phyloP scores from a whole-genome alignment of 2,797 vertebrate species.

The Sparus aurata region DNA sequence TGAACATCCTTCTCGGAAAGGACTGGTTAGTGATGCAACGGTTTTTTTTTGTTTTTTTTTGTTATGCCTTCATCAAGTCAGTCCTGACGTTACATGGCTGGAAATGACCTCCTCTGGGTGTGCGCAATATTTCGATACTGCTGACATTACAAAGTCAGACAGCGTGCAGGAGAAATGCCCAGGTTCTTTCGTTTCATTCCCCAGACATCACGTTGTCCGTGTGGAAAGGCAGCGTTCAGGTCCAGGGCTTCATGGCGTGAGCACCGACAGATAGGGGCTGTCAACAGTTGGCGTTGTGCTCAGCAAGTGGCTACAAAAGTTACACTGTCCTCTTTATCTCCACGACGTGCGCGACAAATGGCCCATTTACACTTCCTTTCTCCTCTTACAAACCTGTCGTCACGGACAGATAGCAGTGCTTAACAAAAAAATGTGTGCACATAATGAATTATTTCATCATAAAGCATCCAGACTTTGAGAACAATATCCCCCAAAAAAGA shows the following conservation, averaged over 20 bases:
- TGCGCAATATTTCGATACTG: conserved; percentile 50
- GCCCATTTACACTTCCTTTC: conserved; percentile 19
- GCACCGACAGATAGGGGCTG: conserved; percentile 39
- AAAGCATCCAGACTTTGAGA: not conserved
- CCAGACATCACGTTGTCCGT: conserved; percentile 14
- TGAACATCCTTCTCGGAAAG: conserved; percentile 77
- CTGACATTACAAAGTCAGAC: conserved; percentile 49
- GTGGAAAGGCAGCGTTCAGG: conserved; percentile 14
- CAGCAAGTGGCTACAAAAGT: conserved; percentile 61
- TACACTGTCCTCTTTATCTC: conserved; percentile 44
- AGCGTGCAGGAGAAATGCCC: conserved; percentile 21
- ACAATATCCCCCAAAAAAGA: not conserved
- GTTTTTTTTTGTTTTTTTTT: not conserved
- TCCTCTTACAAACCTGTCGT: not conserved
- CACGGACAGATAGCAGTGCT: not conserved
- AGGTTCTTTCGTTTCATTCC: conserved; percentile 15
- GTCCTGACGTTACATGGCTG: conserved; percentile 67
- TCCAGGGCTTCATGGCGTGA: conserved; percentile 44
- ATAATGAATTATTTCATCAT: not conserved
- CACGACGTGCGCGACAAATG: conserved; percentile 40
- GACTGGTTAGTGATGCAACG: conserved; percentile 63
- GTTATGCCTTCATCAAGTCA: conserved; percentile 51
- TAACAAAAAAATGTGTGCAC: not conserved
- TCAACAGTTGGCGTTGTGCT: conserved; percentile 67
- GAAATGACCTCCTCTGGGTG: conserved; percentile 55